Conservation (phyloP, 2,113 vertebrate species). For the Nycticryphes semicollaris region DNA sequence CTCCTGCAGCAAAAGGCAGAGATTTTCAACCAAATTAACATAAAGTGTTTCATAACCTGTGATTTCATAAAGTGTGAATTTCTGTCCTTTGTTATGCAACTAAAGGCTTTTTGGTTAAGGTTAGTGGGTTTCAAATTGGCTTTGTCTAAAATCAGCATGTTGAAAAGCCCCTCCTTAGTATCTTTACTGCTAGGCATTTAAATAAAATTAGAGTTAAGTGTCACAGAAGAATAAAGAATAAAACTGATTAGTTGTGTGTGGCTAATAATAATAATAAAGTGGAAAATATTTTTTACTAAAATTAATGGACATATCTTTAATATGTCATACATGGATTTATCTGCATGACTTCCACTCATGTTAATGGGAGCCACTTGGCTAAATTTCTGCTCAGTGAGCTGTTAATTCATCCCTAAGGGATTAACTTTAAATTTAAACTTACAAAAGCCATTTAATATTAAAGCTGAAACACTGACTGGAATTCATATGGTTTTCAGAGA, state of each 20-base stretch:
- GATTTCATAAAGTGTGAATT: not conserved
- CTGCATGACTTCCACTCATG: slow-evolving; percentile 21
- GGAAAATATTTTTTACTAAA: slow-evolving; percentile 43
- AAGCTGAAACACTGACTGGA: slow-evolving; percentile 4
- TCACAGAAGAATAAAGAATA: not conserved
- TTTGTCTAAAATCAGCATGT: not conserved
- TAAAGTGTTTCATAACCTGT: too few relatives aligned
- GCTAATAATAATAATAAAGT: slow-evolving; percentile 18
- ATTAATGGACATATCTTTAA: slow-evolving; percentile 37
- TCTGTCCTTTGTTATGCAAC: not conserved
- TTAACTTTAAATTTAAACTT: slow-evolving; percentile 56
- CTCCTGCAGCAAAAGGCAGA: not conserved
- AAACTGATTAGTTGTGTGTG: not conserved
- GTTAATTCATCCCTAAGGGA: slow-evolving; percentile 47
- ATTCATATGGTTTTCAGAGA: not conserved
- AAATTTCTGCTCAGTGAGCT: slow-evolving; percentile 31
- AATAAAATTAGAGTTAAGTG: slow-evolving; percentile 9
- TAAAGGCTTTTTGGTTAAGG: not conserved
- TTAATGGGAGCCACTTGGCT: slow-evolving; percentile 29
- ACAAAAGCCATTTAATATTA: slow-evolving; percentile 32
- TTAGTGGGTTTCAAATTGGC: not conserved
- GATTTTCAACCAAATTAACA: not conserved
- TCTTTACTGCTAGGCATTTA: not conserved
- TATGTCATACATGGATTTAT: slow-evolving; percentile 34
- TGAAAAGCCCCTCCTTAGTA: not conserved